A percentile compares a stretch with the other conserved stretches of the same genome.
Evolutionary conservation across 2,113 vertebrate species (phyloP).

Genomic region (Sphyrna mokarran): DNA sequence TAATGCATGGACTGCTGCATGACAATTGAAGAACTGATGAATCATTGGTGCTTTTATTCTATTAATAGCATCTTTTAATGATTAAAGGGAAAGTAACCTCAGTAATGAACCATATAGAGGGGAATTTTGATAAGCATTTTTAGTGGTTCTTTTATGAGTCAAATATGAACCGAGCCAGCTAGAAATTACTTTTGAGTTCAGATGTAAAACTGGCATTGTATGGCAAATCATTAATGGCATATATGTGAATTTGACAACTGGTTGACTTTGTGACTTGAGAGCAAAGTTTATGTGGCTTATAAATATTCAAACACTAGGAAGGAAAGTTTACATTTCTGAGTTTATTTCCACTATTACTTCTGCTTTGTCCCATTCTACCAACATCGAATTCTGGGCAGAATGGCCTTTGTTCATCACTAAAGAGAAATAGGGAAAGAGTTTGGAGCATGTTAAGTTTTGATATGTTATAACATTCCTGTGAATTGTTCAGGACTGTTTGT

Average conservation of each 20-base stretch:
- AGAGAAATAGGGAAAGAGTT: background rate
- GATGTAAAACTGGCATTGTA: background rate
- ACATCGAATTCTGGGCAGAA: background rate
- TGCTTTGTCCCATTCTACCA: background rate
- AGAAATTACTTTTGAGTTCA: background rate
- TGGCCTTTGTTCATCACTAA: background rate
- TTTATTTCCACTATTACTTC: background rate
- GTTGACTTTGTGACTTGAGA: background rate
- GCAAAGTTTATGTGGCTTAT: background rate
- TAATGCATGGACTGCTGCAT: constrained; percentile 67
- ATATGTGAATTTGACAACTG: background rate
- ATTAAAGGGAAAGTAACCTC: background rate
- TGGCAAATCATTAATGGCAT: background rate
- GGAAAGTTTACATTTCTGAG: background rate
- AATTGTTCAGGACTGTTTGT: background rate
- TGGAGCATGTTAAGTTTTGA: no score
- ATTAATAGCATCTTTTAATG: constrained; percentile 39
- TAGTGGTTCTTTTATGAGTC: background rate
- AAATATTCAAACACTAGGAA: background rate
- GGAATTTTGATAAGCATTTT: background rate
- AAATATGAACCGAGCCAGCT: background rate
- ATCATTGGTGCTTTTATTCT: constrained; percentile 45
- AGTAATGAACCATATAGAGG: background rate
- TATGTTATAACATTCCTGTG: background rate
- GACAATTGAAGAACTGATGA: constrained; percentile 47